Conservation (phyloP, 2,888 invertebrate species). For the Erebia epiphron region DNA sequence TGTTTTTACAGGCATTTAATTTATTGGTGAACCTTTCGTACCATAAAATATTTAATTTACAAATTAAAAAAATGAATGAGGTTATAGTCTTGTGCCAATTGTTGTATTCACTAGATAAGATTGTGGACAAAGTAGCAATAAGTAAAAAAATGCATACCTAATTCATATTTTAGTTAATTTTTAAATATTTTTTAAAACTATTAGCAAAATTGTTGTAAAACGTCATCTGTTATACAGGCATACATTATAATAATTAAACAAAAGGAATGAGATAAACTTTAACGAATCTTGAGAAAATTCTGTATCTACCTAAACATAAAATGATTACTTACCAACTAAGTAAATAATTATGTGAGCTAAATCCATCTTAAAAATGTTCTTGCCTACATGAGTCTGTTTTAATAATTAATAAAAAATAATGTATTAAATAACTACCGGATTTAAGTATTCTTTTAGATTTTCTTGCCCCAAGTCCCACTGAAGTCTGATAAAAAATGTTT, state of each 20-base stretch:
- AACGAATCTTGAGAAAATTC: neutral
- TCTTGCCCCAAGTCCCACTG: no score
- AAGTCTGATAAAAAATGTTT: neutral
- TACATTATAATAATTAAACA: neutral
- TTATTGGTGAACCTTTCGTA: no score
- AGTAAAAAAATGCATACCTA: constrained; percentile 25
- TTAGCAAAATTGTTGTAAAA: neutral
- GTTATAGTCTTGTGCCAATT: constrained; percentile 37
- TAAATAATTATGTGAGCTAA: no score
- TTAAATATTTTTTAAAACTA: neutral
- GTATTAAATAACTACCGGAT: no score
- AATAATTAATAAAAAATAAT: no score
- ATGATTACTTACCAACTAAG: no score
- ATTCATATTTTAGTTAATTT: neutral
- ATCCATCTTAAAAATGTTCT: no score
- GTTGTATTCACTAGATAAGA: constrained; percentile 13
- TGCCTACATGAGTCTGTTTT: no score
- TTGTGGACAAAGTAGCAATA: constrained; percentile 22
- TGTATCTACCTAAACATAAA: no score
- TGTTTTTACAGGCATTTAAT: no score
- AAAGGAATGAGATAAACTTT: neutral
- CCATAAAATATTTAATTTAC: no score
- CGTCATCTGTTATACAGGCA: constrained; percentile 11
- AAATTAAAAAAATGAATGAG: constrained; percentile 10
- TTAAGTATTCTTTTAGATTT: no score